Conservation (phyloP, 2,888 invertebrate genomes). For the Eupeodes luniger region DNA sequence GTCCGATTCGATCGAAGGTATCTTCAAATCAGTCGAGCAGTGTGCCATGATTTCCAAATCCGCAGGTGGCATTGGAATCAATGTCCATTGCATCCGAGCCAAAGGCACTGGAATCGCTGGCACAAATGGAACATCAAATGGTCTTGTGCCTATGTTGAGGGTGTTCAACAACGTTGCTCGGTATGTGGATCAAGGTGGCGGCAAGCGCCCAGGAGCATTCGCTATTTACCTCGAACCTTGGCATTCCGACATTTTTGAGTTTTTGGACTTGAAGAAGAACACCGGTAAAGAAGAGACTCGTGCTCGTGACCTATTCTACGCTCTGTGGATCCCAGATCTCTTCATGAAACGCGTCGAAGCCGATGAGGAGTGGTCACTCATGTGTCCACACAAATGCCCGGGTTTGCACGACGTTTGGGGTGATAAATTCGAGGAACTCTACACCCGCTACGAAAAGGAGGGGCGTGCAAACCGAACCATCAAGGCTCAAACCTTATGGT, state of each 20-base stretch:
- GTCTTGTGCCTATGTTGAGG: slow-evolving; percentile 97
- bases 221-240: slow-evolving; percentile 99
- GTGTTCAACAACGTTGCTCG: slow-evolving; percentile 98
- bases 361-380: slow-evolving; percentile 95
- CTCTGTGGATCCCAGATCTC: slow-evolving; percentile 98
- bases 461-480: slow-evolving; percentile 88
- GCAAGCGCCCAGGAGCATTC: slow-evolving; percentile 98
- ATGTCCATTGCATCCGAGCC: slow-evolving; percentile 97
- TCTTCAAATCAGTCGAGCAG: slow-evolving; percentile 95
- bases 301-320: slow-evolving; percentile 98
- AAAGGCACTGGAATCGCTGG: slow-evolving; percentile 96
- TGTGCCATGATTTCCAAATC: slow-evolving; percentile 98
- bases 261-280: slow-evolving; percentile 97
- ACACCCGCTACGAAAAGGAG: slow-evolving; percentile 93
- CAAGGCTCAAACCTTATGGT: slow-evolving; percentile 95
- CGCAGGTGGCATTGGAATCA: slow-evolving; percentile 98
- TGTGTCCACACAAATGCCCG: slow-evolving; percentile 98
- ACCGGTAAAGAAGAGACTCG: slow-evolving; percentile 97
- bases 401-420: slow-evolving; percentile 97
- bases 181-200: slow-evolving; percentile 99
- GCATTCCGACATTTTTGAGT: slow-evolving; percentile 99
- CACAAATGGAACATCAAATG: slow-evolving; percentile 97
- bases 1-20: slow-evolving; percentile 97
- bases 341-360: slow-evolving; percentile 97
- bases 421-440: slow-evolving; percentile 95